These are phyloP conservation scores for Sylvilagus floridanus DNA, from an alignment of 2,797 vertebrate species.

Conservation along the genomic window DNA sequence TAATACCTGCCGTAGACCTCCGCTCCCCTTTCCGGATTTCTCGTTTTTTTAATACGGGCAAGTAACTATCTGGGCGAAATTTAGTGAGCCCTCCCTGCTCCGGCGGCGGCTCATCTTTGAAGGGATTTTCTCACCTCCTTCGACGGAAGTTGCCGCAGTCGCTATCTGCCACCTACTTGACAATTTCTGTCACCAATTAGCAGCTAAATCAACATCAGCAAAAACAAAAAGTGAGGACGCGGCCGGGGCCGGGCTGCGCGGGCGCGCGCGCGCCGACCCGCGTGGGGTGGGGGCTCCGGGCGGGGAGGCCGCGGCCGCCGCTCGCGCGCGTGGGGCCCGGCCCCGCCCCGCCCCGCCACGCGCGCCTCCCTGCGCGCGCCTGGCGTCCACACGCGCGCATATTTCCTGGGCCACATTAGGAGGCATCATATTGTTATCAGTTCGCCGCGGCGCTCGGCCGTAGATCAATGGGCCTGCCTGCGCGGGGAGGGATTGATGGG, in stretches of 20 bases:
- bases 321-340: constrained; percentile 44
- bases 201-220: constrained; percentile 99
- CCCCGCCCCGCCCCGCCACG: not conserved
- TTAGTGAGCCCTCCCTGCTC: constrained; percentile 91
- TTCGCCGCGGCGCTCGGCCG: constrained; percentile 87
- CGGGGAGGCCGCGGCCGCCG: constrained; percentile 73
- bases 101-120: constrained; percentile 93
- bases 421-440: constrained; percentile 91
- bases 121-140: constrained; percentile 96
- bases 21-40: constrained; percentile 92
- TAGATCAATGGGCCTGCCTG: constrained; percentile 89
- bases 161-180: constrained; percentile 98
- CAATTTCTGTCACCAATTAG: constrained; percentile 99
- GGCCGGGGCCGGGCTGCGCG: constrained; percentile 73
- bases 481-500: constrained; percentile 91
- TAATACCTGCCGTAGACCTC: constrained; percentile 92
- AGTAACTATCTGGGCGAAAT: constrained; percentile 96
- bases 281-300: no score
- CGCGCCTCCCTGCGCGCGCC: not conserved
- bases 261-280: constrained; percentile 38
- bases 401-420: constrained; percentile 90
- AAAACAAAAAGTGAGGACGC: constrained; percentile 92
- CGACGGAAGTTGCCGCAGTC: constrained; percentile 94
- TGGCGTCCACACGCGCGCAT: constrained; percentile 87
- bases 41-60: constrained; percentile 94